phyloP scores from a whole-genome alignment of 2,113 vertebrate genomes.

The Rhea pennata region DNA sequence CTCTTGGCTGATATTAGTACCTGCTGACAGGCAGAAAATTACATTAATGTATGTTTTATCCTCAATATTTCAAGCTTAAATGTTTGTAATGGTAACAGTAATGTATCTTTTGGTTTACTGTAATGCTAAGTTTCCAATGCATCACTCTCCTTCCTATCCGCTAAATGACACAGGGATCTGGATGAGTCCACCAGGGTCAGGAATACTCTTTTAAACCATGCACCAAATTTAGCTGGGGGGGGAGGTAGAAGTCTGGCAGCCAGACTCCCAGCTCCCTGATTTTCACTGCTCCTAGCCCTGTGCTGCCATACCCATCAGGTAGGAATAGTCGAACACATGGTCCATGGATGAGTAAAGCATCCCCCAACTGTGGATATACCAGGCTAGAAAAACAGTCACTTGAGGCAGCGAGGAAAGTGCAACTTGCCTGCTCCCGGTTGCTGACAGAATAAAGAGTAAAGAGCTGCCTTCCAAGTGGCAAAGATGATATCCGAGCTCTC shows the following conservation, averaged over 20 bases:
- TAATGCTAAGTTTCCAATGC: not conserved
- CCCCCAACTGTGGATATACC: fast-evolving
- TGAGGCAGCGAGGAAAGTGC: not conserved
- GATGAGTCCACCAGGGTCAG: not conserved
- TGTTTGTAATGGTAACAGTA: not conserved
- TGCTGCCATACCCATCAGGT: not conserved
- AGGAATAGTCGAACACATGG: not conserved
- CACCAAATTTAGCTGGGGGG: not conserved
- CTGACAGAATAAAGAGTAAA: not conserved
- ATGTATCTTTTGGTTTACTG: not conserved
- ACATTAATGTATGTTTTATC: not conserved
- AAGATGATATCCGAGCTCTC: not conserved
- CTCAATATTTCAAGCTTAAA: not conserved
- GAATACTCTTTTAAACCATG: not conserved
- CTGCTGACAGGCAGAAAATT: constrained; percentile 4
- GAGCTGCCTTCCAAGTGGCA: not conserved
- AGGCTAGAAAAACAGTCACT: not conserved
- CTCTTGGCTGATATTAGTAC: not conserved
- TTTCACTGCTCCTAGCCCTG: not conserved
- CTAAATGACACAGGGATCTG: fast-evolving
- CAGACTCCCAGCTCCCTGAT: not conserved
- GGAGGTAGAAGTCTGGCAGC: not conserved
- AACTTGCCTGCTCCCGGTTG: not conserved
- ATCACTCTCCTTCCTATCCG: not conserved
- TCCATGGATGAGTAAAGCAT: not conserved